phyloP scores from a whole-genome alignment of 2,888 invertebrate species.

The Agrotis segetum region DNA sequence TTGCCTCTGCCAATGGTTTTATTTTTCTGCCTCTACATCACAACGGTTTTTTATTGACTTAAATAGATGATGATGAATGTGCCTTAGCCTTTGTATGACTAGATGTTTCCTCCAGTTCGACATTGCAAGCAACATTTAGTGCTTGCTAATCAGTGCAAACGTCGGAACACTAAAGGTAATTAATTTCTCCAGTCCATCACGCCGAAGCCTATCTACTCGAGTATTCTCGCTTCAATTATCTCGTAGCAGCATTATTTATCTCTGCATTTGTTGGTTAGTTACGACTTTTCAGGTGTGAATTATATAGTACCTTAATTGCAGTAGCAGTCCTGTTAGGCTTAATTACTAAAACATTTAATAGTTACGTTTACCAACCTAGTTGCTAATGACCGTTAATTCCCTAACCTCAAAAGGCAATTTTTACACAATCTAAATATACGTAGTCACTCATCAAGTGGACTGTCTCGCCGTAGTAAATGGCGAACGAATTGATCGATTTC shows the following conservation, averaged over 20 bases:
- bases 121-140: slow-evolving; percentile 25
- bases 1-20: slow-evolving; percentile 53
- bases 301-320: slow-evolving; percentile 35
- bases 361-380: slow-evolving; percentile 8
- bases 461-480: slow-evolving; percentile 68
- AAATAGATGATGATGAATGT: slow-evolving; percentile 26
- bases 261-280: slow-evolving; percentile 26
- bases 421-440: slow-evolving; percentile 54
- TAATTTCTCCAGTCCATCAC: slow-evolving; percentile 75
- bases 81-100: slow-evolving; percentile 5
- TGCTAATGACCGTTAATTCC: slow-evolving; percentile 34
- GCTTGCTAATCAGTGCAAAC: slow-evolving; percentile 27
- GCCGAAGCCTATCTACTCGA: slow-evolving; percentile 58
- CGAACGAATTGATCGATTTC: slow-evolving; percentile 81
- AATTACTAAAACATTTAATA: slow-evolving; percentile 30
- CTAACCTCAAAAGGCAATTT: slow-evolving; percentile 34
- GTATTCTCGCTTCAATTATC: slow-evolving; percentile 73
- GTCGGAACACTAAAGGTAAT: slow-evolving; percentile 69
- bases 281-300: slow-evolving; percentile 30
- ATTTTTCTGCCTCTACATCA: slow-evolving; percentile 54
- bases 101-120: slow-evolving; percentile 21
- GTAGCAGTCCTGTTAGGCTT: slow-evolving; percentile 9
- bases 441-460: slow-evolving; percentile 61
- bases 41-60: slow-evolving; percentile 28
- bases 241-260: slow-evolving; percentile 66